These are phyloP conservation scores for Sigmodon hispidus DNA, from an alignment of 2,113 vertebrate species.

Conservation along the genomic window DNA sequence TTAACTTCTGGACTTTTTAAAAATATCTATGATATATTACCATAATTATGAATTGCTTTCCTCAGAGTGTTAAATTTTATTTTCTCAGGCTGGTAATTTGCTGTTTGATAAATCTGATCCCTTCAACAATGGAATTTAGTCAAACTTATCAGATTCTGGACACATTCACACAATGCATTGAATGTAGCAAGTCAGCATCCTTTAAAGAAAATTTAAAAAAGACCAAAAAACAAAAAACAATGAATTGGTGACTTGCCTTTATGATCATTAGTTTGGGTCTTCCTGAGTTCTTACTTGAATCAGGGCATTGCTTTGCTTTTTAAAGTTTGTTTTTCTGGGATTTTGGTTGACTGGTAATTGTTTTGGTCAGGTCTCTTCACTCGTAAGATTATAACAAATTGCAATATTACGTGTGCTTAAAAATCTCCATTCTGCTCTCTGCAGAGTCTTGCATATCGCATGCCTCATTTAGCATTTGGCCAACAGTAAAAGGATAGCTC, in stretches of 20 bases:
- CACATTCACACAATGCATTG: neutral
- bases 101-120: neutral
- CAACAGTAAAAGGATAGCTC: neutral
- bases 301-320: neutral
- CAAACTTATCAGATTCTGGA: neutral
- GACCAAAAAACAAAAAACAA: neutral
- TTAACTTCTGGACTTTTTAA: neutral
- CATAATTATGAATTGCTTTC: neutral
- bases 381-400: neutral
- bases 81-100: neutral
- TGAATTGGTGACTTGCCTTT: neutral
- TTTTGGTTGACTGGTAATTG: neutral
- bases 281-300: neutral
- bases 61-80: constrained; percentile 10
- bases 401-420: neutral
- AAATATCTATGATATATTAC: neutral
- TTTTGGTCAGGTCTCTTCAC: neutral
- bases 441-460: fast-evolving
- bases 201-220: neutral
- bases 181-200: too few species aligned
- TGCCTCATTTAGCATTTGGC: neutral
- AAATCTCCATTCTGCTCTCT: neutral
- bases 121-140: neutral
- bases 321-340: neutral
- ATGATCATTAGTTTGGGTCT: neutral